Evolutionary conservation across 2,113 vertebrate species (phyloP).

Genomic region (Pterophyllum scalare): DNA sequence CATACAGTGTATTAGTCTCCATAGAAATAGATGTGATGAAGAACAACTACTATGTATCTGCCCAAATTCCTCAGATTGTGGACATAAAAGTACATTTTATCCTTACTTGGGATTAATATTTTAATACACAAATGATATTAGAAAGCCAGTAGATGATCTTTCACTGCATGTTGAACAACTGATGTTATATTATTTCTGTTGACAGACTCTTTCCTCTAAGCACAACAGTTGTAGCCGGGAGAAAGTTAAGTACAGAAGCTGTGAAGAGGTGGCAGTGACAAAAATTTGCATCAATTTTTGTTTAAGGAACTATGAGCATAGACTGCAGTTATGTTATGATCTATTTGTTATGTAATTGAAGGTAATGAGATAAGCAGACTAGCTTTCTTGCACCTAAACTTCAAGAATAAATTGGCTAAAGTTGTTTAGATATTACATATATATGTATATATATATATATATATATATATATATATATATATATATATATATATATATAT

Average conservation of each 20-base stretch:
- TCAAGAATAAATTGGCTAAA: conserved; percentile 50
- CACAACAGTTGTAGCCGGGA: background rate
- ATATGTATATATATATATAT: background rate
- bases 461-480: background rate
- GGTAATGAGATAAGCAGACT: conserved; percentile 23
- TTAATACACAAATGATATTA: background rate
- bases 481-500: background rate
- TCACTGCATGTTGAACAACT: background rate
- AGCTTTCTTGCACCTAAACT: conserved; percentile 32
- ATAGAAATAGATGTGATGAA: background rate
- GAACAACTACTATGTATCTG: background rate
- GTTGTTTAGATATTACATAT: conserved; percentile 18
- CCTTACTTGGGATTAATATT: background rate
- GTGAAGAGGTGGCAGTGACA: background rate
- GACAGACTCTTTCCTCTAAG: background rate
- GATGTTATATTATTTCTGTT: background rate
- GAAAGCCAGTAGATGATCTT: background rate
- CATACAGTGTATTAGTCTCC: background rate
- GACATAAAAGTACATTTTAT: background rate
- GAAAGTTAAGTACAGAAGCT: background rate
- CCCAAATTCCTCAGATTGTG: background rate
- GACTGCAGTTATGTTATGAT: background rate
- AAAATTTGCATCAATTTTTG: background rate
- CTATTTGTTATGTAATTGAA: background rate
- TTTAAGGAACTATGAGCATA: background rate